Evolutionary conservation across 2,797 vertebrate genomes (phyloP), one percentile per base, ranked within the genome.

Genomic region (Acrocephalus scirpaceus): DNA sequence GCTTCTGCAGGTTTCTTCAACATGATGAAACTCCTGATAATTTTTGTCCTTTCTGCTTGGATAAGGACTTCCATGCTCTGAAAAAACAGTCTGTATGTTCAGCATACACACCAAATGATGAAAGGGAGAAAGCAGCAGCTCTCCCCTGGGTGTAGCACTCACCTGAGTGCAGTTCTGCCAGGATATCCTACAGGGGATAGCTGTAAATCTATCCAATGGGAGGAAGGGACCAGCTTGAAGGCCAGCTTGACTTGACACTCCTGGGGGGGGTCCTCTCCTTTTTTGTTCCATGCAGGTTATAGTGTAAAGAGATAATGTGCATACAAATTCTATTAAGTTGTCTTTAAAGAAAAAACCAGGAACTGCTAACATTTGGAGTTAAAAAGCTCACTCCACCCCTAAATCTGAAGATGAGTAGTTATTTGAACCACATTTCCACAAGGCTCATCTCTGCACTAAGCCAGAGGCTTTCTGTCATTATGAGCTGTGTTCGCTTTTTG

Each of bases 401-500:
- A 21, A 60, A 32, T 61, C 57, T 88, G 69, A 84, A 8, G 48
- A n/a, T 34, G 75, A 80, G 26, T 91, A 90, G 58, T 32, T 71
- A 53, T n/a, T 61, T 51, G 58, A 75, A 72, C 7, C 40, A 76
- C 42, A 54, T 76, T 92, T 94, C 88, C 62, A 84, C 56, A 78
- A 66, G 18, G 42, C 67, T 88, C 66, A 78, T 88, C 82, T 79
- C 73, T 3, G 1, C 23, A 13, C 38, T 70, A 57, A 84, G 66
- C 40, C 82, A 76, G 94, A 88, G 60, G 40, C 77, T 67, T 64
- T 86, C 88, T 50, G 38, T 54, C 85, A 29, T 30, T 61, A 44
- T 0, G 2, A 45, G 62, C 56, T 70, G 26, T 48, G 27, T 47
- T 56, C 16, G 34, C 58, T 79, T 73, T 93, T 92, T 92, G 79